A percentile compares a stretch with the other conserved stretches of the same genome.
These are phyloP conservation scores for Takifugu bimaculatus DNA, from an alignment of 2,113 vertebrate genomes.

Conservation along the genomic window DNA sequence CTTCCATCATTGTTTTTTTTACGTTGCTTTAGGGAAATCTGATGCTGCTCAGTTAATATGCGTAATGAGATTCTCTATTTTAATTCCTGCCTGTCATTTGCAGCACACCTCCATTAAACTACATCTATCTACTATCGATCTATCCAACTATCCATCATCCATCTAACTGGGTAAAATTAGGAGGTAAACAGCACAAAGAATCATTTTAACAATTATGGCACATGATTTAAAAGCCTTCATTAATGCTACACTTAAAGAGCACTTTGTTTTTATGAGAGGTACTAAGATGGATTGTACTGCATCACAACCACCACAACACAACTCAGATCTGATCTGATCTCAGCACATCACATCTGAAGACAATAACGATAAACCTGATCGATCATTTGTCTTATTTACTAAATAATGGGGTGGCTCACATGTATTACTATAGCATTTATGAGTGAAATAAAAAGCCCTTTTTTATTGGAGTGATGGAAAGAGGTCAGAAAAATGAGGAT, in stretches of 20 bases:
- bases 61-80: background rate
- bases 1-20: no score
- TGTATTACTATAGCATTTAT: background rate
- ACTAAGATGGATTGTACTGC: background rate
- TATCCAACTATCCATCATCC: no score
- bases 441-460: background rate
- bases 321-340: constrained; percentile 6
- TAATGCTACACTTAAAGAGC: background rate
- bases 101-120: no score
- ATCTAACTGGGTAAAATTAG: background rate
- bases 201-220: background rate
- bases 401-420: background rate
- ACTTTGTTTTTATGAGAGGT: background rate
- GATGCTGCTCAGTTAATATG: no score
- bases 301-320: background rate
- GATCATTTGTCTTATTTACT: background rate
- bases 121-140: no score
- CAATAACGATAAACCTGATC: constrained; percentile 25
- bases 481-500: background rate
- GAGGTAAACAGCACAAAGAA: background rate
- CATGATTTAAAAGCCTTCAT: constrained; percentile 2
- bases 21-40: no score
- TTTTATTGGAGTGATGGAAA: background rate
- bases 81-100: background rate
- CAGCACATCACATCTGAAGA: background rate